Base-by-base conservation (phyloP, 2,797 vertebrate species). In the Psittacula derbiana region DNA sequence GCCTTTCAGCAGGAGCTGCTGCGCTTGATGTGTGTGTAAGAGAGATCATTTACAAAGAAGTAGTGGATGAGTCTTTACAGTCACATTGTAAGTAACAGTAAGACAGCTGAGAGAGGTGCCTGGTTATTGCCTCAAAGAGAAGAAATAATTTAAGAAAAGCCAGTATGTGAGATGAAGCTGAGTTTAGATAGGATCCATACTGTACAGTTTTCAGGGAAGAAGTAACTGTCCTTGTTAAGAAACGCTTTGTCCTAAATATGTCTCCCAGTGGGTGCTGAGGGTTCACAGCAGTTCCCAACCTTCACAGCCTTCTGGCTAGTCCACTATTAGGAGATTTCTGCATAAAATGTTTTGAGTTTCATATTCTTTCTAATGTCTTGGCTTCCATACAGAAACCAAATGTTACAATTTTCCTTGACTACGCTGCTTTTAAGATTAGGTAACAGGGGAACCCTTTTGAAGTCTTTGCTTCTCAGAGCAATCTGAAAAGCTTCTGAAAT, bases 21-120 rank as follows among this genome's bases (percentile, higher is more conserved):
- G 27, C 50, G 7, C 23, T 49, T 79, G 27, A 49, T 8, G 21
- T 15, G 5, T 30, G 9, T 49, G 10, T 44, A 12, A 53, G 49
- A 75, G 47, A 30, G 31, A 17, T 5, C 17, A 53, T 49, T 38
- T 23, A 12, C 40, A 38, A 46, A 46, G 18, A 31, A 76, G 38
- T 2, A 52, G 38, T 50, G 41, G 38, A 31, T 16, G 15, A 47
- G 12, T 74, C 19, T 69, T 80, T 60, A 31, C 33, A 70, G 46
- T n/a, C 36, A 20, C 36, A 55, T 10, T 0, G 0, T 28, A 25
- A 28, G 18, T 52, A 57, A 14, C 2, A 47, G 36, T 41, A 31
- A 58, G 46, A 43, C 33, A 27, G n/a, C 52, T 19, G 31, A 62
- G 27, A 46, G 28, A 75, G 27, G 6, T 46, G 11, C 23, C 23